Conservation (phyloP, 1,140 invertebrate species). For the Panagrolaimus sp. region DNA sequence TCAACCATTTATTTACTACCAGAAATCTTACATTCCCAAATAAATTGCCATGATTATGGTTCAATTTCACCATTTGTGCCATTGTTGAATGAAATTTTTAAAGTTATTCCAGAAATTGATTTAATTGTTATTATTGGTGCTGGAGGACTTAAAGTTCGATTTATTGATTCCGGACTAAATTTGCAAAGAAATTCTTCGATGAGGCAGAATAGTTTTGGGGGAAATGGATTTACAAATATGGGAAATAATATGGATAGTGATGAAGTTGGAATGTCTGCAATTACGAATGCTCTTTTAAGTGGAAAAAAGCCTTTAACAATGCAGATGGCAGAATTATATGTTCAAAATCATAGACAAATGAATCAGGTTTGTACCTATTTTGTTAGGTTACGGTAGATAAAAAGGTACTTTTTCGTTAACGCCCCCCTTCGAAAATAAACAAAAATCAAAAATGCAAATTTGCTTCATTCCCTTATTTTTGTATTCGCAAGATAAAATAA, state of each 20-base stretch:
- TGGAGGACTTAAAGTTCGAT: slow-evolving; percentile 55
- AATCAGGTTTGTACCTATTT: neutral
- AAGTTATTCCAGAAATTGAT: slow-evolving; percentile 49
- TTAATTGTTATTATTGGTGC: slow-evolving; percentile 49
- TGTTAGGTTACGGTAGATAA: too few relatives aligned
- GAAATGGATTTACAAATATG: neutral
- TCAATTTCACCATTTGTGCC: slow-evolving; percentile 54
- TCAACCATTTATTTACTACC: slow-evolving; percentile 54
- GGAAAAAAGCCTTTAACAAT: neutral
- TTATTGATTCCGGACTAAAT: neutral
- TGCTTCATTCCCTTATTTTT: too few relatives aligned
- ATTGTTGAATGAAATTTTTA: slow-evolving; percentile 41
- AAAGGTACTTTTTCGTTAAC: too few relatives aligned
- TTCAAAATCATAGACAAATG: slow-evolving; percentile 26
- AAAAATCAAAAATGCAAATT: too few relatives aligned
- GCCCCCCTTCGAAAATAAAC: too few relatives aligned
- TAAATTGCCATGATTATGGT: slow-evolving; percentile 57
- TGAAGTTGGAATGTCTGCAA: slow-evolving; percentile 15
- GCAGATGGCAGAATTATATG: slow-evolving; percentile 21
- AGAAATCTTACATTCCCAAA: slow-evolving; percentile 54
- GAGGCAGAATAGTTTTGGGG: too few relatives aligned
- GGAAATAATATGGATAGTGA: slow-evolving; percentile 20
- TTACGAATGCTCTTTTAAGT: slow-evolving; percentile 9
- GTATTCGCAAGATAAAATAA: too few relatives aligned
- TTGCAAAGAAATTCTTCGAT: neutral